Percentiles rank a stretch among this genome's conserved stretches.
phyloP scores from a whole-genome alignment of 1,140 invertebrate genomes.

The Musca vetustissima region DNA sequence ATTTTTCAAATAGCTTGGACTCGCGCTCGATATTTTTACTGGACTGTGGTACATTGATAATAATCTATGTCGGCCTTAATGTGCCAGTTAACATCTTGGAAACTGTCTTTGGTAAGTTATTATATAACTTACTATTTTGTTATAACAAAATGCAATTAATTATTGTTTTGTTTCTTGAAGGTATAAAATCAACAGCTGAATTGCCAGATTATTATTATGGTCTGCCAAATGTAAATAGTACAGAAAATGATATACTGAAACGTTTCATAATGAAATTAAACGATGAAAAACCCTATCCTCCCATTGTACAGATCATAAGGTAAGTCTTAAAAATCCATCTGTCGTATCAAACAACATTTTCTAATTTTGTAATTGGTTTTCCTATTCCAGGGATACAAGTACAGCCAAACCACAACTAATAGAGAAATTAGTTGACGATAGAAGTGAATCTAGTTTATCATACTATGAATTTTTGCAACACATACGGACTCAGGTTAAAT shows the following conservation, averaged over 20 bases:
- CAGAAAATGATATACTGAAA: constrained; percentile 74
- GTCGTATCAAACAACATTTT: no score
- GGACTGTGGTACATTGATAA: constrained; percentile 82
- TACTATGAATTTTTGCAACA: constrained; percentile 99
- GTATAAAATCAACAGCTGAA: constrained; percentile 61
- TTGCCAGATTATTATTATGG: constrained; percentile 67
- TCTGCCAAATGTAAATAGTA: constrained; percentile 77
- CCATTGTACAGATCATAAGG: constrained; percentile 82
- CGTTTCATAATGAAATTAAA: constrained; percentile 84
- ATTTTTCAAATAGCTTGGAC: constrained; percentile 65
- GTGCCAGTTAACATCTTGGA: constrained; percentile 76
- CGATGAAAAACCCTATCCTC: constrained; percentile 77
- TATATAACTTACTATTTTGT: no score
- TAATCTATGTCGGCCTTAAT: constrained; percentile 84
- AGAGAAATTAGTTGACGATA: constrained; percentile 90
- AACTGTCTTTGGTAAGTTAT: constrained; percentile 68
- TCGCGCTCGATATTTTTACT: constrained; percentile 88
- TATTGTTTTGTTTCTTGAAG: no score
- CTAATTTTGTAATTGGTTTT: no score
- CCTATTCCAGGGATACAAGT: constrained; percentile 80
- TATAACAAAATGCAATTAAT: no score
- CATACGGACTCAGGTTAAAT: constrained; percentile 89
- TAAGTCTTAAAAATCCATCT: no score
- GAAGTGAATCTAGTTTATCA: constrained; percentile 88
- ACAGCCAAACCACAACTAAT: constrained; percentile 79